Evolutionary conservation across 2,888 invertebrate species (phyloP), one percentile per base, ranked within the genome.

Genomic region (Polymixis flavicincta): DNA sequence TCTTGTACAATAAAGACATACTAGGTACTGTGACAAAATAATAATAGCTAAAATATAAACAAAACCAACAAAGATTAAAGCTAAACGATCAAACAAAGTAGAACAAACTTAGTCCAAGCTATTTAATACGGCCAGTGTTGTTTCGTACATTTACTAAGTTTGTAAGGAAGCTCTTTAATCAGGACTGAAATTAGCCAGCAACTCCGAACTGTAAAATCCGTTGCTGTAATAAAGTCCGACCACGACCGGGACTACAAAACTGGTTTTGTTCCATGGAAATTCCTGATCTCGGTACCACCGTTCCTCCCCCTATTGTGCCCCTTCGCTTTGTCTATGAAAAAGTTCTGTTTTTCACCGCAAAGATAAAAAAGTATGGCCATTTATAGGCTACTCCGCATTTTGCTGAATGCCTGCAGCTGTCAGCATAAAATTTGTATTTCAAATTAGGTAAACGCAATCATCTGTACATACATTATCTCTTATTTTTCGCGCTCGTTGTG

Each of bases 241-340:
- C 86, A 76, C 86, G 74, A 70, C 74, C 60, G 76, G 68, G 81
- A 82, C 79, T 84, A 85, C 86, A 85, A 86, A 87, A 86, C 88
- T 81, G 87, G 90, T 92, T 92, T 93, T 93, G 91, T 93, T 90
- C 88, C 84, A 85, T 88, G 88, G 88, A 91, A 91, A 92, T 91
- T 89, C 90, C 91, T 93, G 92, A 93, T 92, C 91, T 91, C 90
- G 80, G 88, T 87, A 85, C 82, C 87, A 85, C 73, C 83, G 85
- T 78, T 74, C 84, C 78, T 72, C 89, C 88, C 79, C 86, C 91
- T 84, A 91, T 93, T 93, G 92, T 92, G 85, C 85, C 86, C 87
- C 87, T 76, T 78, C 80, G 88, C 92, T 91, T 93, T 93, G 91
- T 93, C 90, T 89, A 83, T 87, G 88, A 86, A 91, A 90, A 90